phyloP scores from a whole-genome alignment of 2,113 vertebrate genomes.

The Opisthocomus hoazin region DNA sequence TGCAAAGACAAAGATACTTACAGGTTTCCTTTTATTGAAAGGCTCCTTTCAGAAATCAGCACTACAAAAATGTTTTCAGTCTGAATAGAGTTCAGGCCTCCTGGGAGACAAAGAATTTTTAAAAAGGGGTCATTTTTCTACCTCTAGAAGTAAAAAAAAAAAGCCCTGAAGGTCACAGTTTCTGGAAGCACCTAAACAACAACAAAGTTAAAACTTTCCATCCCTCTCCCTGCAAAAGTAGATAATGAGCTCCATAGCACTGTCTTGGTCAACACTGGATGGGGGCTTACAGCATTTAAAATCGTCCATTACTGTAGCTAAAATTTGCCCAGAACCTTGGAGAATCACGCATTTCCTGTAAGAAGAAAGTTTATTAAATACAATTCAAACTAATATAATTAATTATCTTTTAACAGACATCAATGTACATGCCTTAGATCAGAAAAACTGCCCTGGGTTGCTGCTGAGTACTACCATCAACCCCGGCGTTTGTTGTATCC shows the following conservation, averaged over 20 bases:
- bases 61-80: constrained; percentile 7
- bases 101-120: not conserved
- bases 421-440: fast-evolving
- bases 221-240: not conserved
- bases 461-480: not conserved
- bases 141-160: not conserved
- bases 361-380: not conserved
- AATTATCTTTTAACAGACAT: not conserved
- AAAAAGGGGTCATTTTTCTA: constrained; percentile 24
- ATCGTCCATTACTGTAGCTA: not conserved
- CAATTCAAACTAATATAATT: not conserved
- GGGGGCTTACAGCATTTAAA: not conserved
- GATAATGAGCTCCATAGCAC: not conserved
- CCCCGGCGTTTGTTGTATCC: too few relatives aligned
- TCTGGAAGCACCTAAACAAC: constrained; percentile 31
- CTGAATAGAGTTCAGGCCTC: not conserved
- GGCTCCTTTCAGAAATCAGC: constrained; percentile 11
- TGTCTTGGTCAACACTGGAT: not conserved
- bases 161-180: not conserved
- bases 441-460: not conserved
- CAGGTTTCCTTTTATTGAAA: constrained; percentile 4
- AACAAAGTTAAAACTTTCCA: not conserved
- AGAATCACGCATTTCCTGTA: not conserved
- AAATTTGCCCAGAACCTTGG: not conserved
- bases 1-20: constrained; percentile 50